Evolutionary conservation across 2,113 vertebrate species (phyloP), one percentile per base, ranked within the genome.

Genomic region (Dunckerocampus dactyliophorus): DNA sequence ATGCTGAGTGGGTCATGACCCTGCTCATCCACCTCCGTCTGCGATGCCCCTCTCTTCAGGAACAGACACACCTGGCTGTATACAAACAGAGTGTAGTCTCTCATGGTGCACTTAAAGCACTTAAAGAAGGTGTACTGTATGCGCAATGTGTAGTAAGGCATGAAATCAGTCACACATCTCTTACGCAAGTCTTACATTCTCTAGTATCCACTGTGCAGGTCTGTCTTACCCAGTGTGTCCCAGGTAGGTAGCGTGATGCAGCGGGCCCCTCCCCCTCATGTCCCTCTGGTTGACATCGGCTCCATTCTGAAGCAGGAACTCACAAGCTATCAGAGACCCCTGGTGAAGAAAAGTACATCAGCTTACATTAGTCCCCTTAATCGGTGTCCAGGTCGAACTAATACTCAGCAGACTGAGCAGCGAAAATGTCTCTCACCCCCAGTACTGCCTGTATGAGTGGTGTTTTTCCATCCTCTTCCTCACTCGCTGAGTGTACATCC

Each of bases 251-350:
- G 96, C 95, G 0, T 99, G 96, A 71, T 99, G 97, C 62, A 99
- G 87, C 0, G 97, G 95, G 11, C 95, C 95, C 57, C 94, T 87
- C 49, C 96, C 95, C 37, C 92, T 91, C 64, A 90, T 59, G 63
- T 99, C 97, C 74, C 91, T 91, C 86, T 95, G 93, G 82, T 98
- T 99, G 48, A 99, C 95, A 14, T 98, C 95, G 20, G 96, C 96
- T 56, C 94, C 95, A 11, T 99, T 99, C 89, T 99, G 97, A 20
- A 99, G 92, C 69, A 99, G 88, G 87, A 99, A 98, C 84, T 99
- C 97, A 51, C 97, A 99, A 0, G 95, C 93, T 75, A 98, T 93
- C 86, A 99, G 71, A 9, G 97, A 99, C 34, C 95, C 94, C 96
- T 98, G 71, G 20, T 55, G 1, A 64, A 43, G 70, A 37, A 74